Conservation (phyloP, 1,140 invertebrate species). For the Drosophila chauvacae region DNA sequence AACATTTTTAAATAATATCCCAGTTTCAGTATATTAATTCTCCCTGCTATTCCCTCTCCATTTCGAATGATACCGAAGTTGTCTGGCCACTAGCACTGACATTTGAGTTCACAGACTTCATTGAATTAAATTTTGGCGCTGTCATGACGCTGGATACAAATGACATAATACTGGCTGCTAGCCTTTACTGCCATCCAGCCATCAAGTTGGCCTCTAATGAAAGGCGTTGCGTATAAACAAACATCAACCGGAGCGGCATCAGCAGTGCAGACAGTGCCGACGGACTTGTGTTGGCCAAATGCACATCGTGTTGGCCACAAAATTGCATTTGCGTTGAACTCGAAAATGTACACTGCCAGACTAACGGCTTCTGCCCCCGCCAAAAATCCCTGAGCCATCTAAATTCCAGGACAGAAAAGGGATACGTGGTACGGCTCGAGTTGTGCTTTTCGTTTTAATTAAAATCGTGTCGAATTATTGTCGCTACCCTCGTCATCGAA, state of each 20-base stretch:
- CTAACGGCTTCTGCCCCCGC: conserved; percentile 1
- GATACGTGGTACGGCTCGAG: background rate
- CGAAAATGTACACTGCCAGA: conserved; percentile 22
- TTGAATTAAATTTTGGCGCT: conserved; percentile 51
- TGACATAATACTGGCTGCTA: conserved; percentile 45
- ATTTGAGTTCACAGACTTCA: conserved; percentile 16
- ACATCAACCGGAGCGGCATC: conserved; percentile 34
- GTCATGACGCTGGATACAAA: conserved; percentile 38
- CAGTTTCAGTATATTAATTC: background rate
- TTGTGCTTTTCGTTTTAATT: conserved; percentile 46
- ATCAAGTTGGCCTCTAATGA: conserved; percentile 57
- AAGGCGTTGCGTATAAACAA: conserved; percentile 53
- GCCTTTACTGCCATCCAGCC: conserved; percentile 23
- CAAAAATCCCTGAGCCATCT: conserved; percentile 12
- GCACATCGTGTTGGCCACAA: conserved; percentile 44
- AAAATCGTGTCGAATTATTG: conserved; percentile 56
- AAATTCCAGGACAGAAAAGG: conserved; percentile 8
- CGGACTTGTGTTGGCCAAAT: conserved; percentile 11
- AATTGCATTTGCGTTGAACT: conserved; percentile 57
- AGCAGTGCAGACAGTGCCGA: conserved; percentile 8
- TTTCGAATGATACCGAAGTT: background rate
- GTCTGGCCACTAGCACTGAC: background rate
- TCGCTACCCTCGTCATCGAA: conserved; percentile 34
- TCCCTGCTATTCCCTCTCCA: background rate
- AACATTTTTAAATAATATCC: background rate